Evolutionary conservation across 2,113 vertebrate genomes (phyloP).

Genomic region (Hyaena hyaena): DNA sequence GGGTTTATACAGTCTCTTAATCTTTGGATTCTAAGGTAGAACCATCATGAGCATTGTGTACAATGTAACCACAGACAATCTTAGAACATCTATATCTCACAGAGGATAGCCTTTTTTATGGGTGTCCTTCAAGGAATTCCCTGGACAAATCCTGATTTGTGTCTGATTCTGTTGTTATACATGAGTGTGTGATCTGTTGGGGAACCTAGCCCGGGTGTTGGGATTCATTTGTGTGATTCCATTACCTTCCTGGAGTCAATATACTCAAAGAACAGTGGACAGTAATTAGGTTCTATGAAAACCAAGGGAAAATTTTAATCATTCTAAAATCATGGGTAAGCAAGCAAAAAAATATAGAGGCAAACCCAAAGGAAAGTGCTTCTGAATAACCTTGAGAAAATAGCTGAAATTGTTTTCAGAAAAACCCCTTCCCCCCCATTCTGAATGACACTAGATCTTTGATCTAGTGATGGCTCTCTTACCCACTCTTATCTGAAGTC

Average conservation of each 20-base stretch:
- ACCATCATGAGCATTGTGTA: neutral
- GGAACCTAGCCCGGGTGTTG: neutral
- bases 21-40: slow-evolving; percentile 8
- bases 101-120: neutral
- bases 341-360: slow-evolving; percentile 21
- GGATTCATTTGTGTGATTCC: neutral
- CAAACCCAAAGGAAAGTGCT: neutral
- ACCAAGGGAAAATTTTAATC: neutral
- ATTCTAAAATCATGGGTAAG: neutral
- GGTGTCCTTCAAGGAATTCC: neutral
- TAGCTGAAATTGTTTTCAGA: neutral
- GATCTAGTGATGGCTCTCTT: neutral
- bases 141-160: neutral
- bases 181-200: neutral
- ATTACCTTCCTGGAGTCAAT: slow-evolving; percentile 13
- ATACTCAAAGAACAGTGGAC: neutral
- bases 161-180: neutral
- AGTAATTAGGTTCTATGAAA: neutral
- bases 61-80: neutral
- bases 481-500: neutral
- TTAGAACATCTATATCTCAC: neutral
- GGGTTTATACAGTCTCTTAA: neutral
- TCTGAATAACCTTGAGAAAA: neutral
- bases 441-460: neutral
- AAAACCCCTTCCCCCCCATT: neutral